These are phyloP conservation scores for Otis tarda DNA, from an alignment of 2,113 vertebrate genomes.

Conservation along the genomic window DNA sequence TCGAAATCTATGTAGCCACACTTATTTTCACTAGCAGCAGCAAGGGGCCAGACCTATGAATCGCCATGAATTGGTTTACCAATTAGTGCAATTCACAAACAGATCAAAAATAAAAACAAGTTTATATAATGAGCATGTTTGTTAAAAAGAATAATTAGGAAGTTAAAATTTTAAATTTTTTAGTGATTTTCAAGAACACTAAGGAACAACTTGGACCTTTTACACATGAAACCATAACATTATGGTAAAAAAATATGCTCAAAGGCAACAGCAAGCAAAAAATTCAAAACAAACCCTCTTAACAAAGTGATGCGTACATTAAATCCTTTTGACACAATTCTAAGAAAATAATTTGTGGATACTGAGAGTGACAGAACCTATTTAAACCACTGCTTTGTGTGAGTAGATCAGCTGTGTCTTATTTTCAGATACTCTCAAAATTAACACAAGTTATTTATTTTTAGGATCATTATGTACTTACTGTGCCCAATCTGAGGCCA, in stretches of 20 bases:
- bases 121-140: not conserved
- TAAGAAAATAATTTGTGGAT: not conserved
- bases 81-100: not conserved
- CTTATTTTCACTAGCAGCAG: not conserved
- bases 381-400: not conserved
- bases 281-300: not conserved
- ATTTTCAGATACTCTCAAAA: no score
- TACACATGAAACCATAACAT: not conserved
- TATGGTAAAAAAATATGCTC: not conserved
- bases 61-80: not conserved
- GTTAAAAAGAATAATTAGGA: not conserved
- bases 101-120: not conserved
- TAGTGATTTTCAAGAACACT: not conserved
- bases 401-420: not conserved
- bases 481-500: slow-evolving; percentile 85
- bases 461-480: slow-evolving; percentile 86
- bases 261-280: not conserved
- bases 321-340: not conserved
- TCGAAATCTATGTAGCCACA: not conserved
- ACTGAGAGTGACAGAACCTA: not conserved
- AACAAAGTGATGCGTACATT: fast-evolving
- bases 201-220: not conserved
- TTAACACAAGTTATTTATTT: not conserved
- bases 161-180: not conserved
- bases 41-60: not conserved